Conservation (phyloP, 2,797 vertebrate species). For the Potorous gilbertii region DNA sequence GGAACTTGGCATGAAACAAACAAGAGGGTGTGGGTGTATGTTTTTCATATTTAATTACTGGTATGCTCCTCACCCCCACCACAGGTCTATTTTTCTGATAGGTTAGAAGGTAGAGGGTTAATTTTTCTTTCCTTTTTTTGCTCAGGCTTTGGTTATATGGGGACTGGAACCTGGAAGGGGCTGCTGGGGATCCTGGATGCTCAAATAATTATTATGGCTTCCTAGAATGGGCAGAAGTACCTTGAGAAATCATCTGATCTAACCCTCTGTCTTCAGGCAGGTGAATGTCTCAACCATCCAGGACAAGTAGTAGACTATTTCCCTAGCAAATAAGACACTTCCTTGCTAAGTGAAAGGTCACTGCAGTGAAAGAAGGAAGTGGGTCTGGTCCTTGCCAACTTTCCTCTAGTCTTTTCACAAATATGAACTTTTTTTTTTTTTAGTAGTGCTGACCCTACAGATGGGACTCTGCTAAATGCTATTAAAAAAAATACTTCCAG, state of each 20-base stretch:
- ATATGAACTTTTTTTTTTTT: background rate
- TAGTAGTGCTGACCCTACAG: background rate
- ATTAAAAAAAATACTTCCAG: background rate
- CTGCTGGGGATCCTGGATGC: background rate
- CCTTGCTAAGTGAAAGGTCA: background rate
- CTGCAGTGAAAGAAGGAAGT: background rate
- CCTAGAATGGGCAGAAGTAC: background rate
- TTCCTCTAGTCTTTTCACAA: background rate
- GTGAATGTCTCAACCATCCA: background rate
- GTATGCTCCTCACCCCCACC: background rate
- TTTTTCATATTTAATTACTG: constrained; percentile 5
- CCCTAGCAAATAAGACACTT: background rate
- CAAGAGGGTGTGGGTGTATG: background rate
- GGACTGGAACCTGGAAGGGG: constrained; percentile 6
- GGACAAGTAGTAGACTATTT: background rate
- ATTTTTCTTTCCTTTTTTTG: background rate
- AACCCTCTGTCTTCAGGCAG: background rate
- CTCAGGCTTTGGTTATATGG: constrained; percentile 5
- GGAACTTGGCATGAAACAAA: background rate
- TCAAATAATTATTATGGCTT: background rate
- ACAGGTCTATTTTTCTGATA: background rate
- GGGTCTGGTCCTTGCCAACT: background rate
- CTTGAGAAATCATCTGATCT: background rate
- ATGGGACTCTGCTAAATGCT: background rate
- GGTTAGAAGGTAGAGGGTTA: background rate